Evolutionary conservation across 1,140 invertebrate genomes (phyloP), one percentile per base, ranked within the genome.

Genomic region (Zaprionus camerounensis): DNA sequence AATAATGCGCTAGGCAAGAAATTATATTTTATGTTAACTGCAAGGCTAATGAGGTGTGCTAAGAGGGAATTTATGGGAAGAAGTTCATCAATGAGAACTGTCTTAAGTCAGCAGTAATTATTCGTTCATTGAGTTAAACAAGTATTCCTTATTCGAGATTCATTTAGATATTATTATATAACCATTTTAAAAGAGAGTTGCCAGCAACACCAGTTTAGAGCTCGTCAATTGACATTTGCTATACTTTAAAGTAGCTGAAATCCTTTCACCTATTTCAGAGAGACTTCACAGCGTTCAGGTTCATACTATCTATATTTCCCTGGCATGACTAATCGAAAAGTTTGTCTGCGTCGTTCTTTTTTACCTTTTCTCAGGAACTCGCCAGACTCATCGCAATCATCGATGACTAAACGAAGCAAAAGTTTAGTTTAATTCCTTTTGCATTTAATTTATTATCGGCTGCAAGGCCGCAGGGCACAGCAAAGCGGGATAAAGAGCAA

Each of bases 401-500:
- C 68, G 85, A 88, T 88, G 84, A 88, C 84, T 88, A 90, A 88
- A 84, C 78, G 71, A 61, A 55, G 67, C 55, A 51, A 71, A 71
- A 75, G 74, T 88, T 90, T 90, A 84, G 85, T 84, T 90, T 84
- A 88, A 90, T 88, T 90, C 80, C 81, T 81, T 71, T 84, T 79
- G 77, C 65, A 77, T 84, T 88, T 84, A 90, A 88, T 88, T 88
- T 88, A 90, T 87, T 75, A 81, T 80, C 83, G 61, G 57, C 71
- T 78, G 80, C 59, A 26, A 12, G 28, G 76, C 84, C 83, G 65
- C 74, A 67, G 84, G 81, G 56, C 76, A 75, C 41, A 57, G 34
- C 67, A 41, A 34, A 71, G 44, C 26, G 41, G 36, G 61, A 77
- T 41, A 69, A 67, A 72, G 81, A 57, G 73, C 77, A 87, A 88